Evolutionary conservation across 2,797 vertebrate genomes (phyloP).

Genomic region (Fistularia commersonii): DNA sequence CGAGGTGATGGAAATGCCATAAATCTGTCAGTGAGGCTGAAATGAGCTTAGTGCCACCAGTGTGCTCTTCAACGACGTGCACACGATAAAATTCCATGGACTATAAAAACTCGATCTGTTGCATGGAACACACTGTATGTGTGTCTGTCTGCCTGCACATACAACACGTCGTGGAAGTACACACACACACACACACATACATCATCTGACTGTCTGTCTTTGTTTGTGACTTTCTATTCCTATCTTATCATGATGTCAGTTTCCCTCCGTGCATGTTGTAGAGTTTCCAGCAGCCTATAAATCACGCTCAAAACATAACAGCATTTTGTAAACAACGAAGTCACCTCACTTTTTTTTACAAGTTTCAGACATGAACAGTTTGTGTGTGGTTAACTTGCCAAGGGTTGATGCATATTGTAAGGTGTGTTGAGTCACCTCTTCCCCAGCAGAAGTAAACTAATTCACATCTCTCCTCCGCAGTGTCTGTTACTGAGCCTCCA

Average conservation of each 20-base stretch:
- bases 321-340: too few relatives aligned
- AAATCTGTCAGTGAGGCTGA: conserved; percentile 63
- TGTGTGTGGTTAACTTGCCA: too few relatives aligned
- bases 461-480: conserved; percentile 8
- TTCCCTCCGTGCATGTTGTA: too few relatives aligned
- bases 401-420: not conserved
- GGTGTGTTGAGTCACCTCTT: conserved; percentile 8
- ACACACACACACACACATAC: conserved; percentile 10
- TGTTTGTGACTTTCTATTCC: conserved; percentile 14
- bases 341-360: too few relatives aligned
- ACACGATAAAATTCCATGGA: conserved; percentile 52
- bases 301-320: too few relatives aligned
- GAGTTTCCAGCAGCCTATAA: too few relatives aligned
- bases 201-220: conserved; percentile 28
- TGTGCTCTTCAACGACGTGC: conserved; percentile 44
- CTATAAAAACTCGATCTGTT: conserved; percentile 53
- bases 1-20: conserved; percentile 65
- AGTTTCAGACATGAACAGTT: not conserved
- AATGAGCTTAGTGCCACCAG: conserved; percentile 63
- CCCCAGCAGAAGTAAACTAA: conserved; percentile 25
- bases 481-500: conserved; percentile 9
- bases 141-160: conserved; percentile 41
- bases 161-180: conserved; percentile 31
- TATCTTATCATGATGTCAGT: conserved; percentile 5
- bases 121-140: conserved; percentile 21